A percentile compares a stretch with the other conserved stretches of the same genome.
These are phyloP conservation scores for Pipistrellus pipistrellus DNA, from an alignment of 2,797 vertebrate genomes.

Conservation along the genomic window DNA sequence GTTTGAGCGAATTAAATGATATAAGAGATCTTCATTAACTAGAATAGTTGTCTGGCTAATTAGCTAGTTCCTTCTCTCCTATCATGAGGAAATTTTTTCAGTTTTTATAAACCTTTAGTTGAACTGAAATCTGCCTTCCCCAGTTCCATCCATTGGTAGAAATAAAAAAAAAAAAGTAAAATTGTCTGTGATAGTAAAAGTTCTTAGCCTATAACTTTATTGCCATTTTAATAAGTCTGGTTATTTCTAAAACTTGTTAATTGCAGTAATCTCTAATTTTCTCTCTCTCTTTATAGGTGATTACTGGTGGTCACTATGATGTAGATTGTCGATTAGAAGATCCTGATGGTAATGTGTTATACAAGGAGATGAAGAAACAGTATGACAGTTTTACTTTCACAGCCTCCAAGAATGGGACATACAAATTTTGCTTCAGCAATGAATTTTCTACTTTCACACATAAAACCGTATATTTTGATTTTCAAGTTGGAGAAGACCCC, in stretches of 20 bases:
- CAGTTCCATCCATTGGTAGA: constrained; percentile 13
- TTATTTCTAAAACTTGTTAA: neutral
- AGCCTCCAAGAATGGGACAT: constrained; percentile 95
- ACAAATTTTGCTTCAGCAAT: constrained; percentile 99
- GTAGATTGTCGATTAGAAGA: constrained; percentile 98
- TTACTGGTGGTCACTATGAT: constrained; percentile 99
- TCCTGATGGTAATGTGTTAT: constrained; percentile 94
- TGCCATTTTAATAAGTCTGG: constrained; percentile 27
- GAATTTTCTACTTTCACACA: constrained; percentile 99
- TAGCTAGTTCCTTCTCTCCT: neutral
- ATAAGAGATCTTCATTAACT: neutral
- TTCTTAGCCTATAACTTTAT: neutral
- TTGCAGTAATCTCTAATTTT: neutral
- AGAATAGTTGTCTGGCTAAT: neutral
- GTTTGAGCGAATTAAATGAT: neutral
- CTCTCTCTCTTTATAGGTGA: constrained; percentile 91
- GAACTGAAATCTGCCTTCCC: constrained; percentile 40
- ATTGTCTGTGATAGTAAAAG: constrained; percentile 17
- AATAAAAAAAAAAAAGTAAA: neutral
- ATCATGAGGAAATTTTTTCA: neutral
- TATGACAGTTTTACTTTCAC: constrained; percentile 99
- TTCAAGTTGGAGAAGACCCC: constrained; percentile 98
- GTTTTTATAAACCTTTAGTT: constrained; percentile 55
- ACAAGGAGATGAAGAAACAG: constrained; percentile 99
- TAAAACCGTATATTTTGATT: constrained; percentile 99